Evolutionary conservation across 2,797 vertebrate genomes (phyloP), one percentile per base, ranked within the genome.

Genomic region (Ctenopoma multispine): DNA sequence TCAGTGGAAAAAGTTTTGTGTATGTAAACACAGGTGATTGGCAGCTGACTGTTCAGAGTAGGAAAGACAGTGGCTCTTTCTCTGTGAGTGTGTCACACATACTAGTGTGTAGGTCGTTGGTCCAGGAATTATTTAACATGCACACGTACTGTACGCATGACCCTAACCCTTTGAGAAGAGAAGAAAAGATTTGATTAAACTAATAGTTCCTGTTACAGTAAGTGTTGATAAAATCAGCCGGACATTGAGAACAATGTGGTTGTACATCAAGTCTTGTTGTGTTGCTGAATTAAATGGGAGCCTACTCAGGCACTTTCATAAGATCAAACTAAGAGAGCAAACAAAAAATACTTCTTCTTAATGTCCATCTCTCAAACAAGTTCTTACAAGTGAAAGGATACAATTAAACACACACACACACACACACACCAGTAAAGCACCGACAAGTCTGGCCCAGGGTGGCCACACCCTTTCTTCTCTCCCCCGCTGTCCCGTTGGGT

Each of bases 381-480:
- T 77, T 66, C 67, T 60, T 40, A 72, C 67, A 74, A 41, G 77
- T 63, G 34, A 18, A 64, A 36, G 4, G 31, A 70, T n/a, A 4
- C 41, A 58, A n/a, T 55, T 38, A 48, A 60, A 69, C 46, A 63
- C 64, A 76, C 41, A 74, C 36, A 76, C 41, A 74, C 36, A 58
- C 51, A 80, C 27, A 61, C 3, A 49, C 66, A 71, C 75, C 66
- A 82, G 46, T 65, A 54, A 79, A 89, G 89, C 87, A 86, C 85
- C 87, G 90, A 86, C 70, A 75, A 87, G 89, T 90, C 83, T 90
- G 85, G 72, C 66, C 79, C 20, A 40, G 34, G 46, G 46, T 41
- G 60, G 78, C 88, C 90, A 86, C 91, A 88, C 91, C 90, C 88
- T 89, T 84, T 77, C 69, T 80, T 79, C 69, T 82, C 77, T 54